phyloP scores from a whole-genome alignment of 2,888 invertebrate species.

The Parelbella ahira region DNA sequence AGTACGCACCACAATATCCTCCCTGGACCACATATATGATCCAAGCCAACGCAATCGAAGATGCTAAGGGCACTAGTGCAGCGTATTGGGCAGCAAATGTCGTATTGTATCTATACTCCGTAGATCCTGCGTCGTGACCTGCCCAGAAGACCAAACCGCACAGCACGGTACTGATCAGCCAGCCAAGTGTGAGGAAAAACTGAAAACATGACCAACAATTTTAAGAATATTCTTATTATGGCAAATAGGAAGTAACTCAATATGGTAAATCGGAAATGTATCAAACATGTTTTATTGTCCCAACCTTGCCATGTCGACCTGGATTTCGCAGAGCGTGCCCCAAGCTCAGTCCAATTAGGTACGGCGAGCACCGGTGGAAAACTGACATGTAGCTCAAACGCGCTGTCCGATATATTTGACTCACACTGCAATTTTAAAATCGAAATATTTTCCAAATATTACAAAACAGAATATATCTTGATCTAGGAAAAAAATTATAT shows the following conservation, averaged over 20 bases:
- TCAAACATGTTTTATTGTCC: no score
- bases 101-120: constrained; percentile 81
- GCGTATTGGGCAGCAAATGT: constrained; percentile 83
- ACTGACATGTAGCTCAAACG: constrained; percentile 82
- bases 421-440: constrained; percentile 72
- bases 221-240: no score
- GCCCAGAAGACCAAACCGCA: constrained; percentile 81
- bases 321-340: constrained; percentile 78
- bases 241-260: no score
- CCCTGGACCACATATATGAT: constrained; percentile 82
- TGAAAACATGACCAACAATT: no score
- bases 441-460: no score
- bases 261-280: no score
- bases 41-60: constrained; percentile 83
- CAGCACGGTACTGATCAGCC: constrained; percentile 67
- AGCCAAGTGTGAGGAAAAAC: constrained; percentile 76
- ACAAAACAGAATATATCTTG: not conserved
- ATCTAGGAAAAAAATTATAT: no score
- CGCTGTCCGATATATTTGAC: constrained; percentile 85
- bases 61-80: constrained; percentile 82
- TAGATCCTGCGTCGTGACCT: constrained; percentile 78
- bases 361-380: constrained; percentile 83
- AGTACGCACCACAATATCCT: constrained; percentile 74
- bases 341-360: constrained; percentile 82
- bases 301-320: constrained; percentile 53